Evolutionary conservation across 2,888 invertebrate species (phyloP).

Genomic region (Melinaea menophilus): DNA sequence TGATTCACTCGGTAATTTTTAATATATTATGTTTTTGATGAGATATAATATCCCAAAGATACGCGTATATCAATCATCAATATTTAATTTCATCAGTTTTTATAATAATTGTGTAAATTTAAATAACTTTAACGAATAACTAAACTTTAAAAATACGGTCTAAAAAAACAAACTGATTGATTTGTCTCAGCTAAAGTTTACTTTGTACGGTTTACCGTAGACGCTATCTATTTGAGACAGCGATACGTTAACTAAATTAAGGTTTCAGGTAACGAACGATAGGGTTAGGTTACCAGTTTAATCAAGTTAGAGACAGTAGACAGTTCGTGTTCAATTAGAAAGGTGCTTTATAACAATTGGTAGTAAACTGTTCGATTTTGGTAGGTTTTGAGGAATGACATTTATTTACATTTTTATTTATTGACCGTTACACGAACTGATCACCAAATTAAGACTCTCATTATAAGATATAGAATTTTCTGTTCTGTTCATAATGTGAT

Average conservation of each 20-base stretch:
- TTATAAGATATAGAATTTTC: too few species aligned
- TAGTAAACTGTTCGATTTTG: background rate
- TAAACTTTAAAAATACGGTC: background rate
- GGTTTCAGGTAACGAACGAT: conserved; percentile 38
- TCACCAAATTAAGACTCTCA: too few species aligned
- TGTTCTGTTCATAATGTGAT: too few species aligned
- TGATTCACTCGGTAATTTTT: too few species aligned
- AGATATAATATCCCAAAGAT: too few species aligned
- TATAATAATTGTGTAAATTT: background rate
- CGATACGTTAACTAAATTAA: conserved; percentile 43
- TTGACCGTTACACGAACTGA: too few species aligned
- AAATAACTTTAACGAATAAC: background rate
- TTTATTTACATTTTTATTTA: conserved; percentile 6
- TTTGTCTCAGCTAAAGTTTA: background rate
- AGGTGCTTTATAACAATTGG: background rate
- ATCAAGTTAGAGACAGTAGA: conserved; percentile 38
- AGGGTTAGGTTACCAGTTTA: conserved; percentile 38
- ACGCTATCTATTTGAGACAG: conserved; percentile 35
- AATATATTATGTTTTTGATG: too few species aligned
- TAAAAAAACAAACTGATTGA: conserved; percentile 1
- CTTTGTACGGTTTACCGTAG: conserved; percentile 2
- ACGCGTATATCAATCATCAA: too few species aligned
- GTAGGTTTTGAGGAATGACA: background rate
- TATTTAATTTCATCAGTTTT: too few species aligned
- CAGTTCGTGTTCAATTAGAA: conserved; percentile 7